Evolutionary conservation across 2,113 vertebrate genomes (phyloP).

Genomic region (Phodopus roborovskii): DNA sequence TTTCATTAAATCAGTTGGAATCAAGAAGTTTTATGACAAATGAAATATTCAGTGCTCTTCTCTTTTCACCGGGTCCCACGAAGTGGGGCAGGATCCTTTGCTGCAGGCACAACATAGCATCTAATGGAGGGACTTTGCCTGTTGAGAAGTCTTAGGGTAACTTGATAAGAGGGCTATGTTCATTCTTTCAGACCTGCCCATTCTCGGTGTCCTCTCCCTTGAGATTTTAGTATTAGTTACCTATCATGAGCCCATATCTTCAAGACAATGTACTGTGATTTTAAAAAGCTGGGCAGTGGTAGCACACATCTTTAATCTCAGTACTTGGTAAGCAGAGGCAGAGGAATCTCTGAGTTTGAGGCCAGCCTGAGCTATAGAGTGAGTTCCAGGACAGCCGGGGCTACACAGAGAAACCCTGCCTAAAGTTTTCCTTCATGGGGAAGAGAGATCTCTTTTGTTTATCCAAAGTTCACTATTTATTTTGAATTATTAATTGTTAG

Average conservation of each 20-base stretch:
- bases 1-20: neutral
- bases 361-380: too few species aligned
- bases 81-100: neutral
- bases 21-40: neutral
- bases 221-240: neutral
- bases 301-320: too few species aligned
- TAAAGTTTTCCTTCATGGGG: constrained; percentile 33
- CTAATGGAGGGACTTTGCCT: constrained; percentile 16
- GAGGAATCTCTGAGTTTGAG: too few species aligned
- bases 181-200: neutral
- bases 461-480: neutral
- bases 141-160: neutral
- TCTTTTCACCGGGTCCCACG: neutral
- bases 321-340: too few species aligned
- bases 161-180: neutral
- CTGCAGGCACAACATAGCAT: neutral
- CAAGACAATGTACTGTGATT: neutral
- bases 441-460: constrained; percentile 5
- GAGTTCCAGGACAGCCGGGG: too few species aligned
- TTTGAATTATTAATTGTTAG: constrained; percentile 24
- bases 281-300: neutral
- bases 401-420: too few species aligned
- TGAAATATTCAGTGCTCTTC: neutral
- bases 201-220: constrained; percentile 12
- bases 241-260: neutral